phyloP scores from a whole-genome alignment of 2,797 vertebrate species.

The Rhyacichthys aspro region DNA sequence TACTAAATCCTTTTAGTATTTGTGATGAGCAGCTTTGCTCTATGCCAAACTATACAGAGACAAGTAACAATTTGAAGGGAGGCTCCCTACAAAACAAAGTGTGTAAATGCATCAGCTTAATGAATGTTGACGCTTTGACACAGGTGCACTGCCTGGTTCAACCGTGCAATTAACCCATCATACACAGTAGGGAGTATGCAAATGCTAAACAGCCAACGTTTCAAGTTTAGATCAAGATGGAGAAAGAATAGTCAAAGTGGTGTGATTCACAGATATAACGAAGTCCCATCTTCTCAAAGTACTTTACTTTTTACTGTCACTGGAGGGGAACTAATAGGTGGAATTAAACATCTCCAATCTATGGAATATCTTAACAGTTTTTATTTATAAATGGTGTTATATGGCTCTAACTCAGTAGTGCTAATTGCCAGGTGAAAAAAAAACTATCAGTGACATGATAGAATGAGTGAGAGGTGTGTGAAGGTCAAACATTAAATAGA shows the following conservation, averaged over 20 bases:
- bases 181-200: neutral
- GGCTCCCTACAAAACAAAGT: neutral
- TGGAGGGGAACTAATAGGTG: too few relatives aligned
- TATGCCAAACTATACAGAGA: neutral
- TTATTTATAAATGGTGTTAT: too few relatives aligned
- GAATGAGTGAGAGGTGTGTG: too few relatives aligned
- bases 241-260: neutral
- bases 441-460: too few relatives aligned
- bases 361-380: too few relatives aligned
- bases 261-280: neutral
- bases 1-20: neutral
- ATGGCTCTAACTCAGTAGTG: too few relatives aligned
- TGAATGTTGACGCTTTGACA: neutral
- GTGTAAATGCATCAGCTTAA: neutral
- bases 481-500: too few relatives aligned
- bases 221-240: neutral
- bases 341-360: too few relatives aligned
- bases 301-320: too few relatives aligned
- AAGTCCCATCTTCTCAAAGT: neutral
- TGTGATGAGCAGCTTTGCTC: neutral
- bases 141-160: neutral
- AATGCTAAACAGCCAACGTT: neutral
- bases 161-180: conserved; percentile 3
- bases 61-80: neutral
- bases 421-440: too few relatives aligned